phyloP scores from a whole-genome alignment of 2,113 vertebrate genomes.

The Mixornis gularis region DNA sequence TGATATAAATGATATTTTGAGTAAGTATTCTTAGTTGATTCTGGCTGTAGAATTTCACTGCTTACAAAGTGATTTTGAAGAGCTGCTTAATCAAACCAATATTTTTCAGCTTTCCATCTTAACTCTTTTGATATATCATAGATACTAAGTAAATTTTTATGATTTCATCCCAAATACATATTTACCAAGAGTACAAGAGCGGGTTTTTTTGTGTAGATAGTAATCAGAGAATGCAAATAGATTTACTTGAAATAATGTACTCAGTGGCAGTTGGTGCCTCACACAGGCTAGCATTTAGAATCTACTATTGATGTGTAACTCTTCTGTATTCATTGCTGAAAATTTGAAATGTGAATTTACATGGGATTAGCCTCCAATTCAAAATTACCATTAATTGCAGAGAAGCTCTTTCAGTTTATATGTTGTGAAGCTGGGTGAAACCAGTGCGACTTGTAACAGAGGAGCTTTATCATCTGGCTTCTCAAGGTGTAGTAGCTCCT shows the following conservation, averaged over 20 bases:
- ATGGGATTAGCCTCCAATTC: neutral
- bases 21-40: constrained; percentile 48
- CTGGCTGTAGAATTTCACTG: constrained; percentile 35
- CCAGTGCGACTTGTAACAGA: neutral
- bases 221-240: neutral
- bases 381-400: neutral
- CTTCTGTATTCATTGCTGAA: neutral
- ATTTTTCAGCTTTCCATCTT: constrained; percentile 31
- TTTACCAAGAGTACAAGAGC: neutral
- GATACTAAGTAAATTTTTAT: neutral
- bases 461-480: neutral
- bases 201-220: neutral
- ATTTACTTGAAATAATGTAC: neutral
- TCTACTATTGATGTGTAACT: neutral
- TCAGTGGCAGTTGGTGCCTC: neutral
- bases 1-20: constrained; percentile 42
- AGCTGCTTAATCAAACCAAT: constrained; percentile 48
- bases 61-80: constrained; percentile 54
- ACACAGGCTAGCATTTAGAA: neutral
- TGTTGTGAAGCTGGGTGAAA: neutral
- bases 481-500: neutral
- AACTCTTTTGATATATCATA: neutral
- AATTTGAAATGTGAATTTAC: neutral
- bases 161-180: neutral
- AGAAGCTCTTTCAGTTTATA: neutral